Conservation (phyloP, 1,140 invertebrate species). For the Dreissena rostriformis region DNA sequence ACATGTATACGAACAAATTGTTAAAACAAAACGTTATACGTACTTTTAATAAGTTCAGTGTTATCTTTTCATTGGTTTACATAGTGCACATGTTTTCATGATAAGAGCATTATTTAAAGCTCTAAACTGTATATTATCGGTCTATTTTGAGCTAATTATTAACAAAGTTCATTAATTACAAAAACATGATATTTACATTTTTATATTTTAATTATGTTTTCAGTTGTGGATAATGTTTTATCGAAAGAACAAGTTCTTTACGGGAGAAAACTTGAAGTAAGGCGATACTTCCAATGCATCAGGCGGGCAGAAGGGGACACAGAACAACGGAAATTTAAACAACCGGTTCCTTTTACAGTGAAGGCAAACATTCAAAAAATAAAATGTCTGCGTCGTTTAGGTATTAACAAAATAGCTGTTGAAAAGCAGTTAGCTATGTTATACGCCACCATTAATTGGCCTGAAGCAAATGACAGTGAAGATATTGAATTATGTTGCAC, state of each 20-base stretch:
- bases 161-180: too few species aligned
- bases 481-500: conserved; percentile 19
- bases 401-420: not conserved
- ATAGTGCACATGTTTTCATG: too few species aligned
- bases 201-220: not conserved
- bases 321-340: conserved; percentile 3
- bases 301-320: conserved; percentile 47
- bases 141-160: too few species aligned
- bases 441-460: conserved; percentile 15
- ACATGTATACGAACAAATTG: too few species aligned
- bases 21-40: too few species aligned
- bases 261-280: conserved; percentile 24
- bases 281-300: conserved; percentile 55
- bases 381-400: conserved; percentile 29
- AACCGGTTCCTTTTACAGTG: conserved; percentile 10
- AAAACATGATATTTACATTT: too few species aligned
- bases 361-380: conserved; percentile 17
- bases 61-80: too few species aligned
- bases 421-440: conserved; percentile 17
- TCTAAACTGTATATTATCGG: too few species aligned
- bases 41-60: too few species aligned
- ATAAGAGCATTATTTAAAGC: too few species aligned
- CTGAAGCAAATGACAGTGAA: not conserved
- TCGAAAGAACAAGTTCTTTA: conserved; percentile 41
- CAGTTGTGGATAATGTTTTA: conserved; percentile 54